Evolutionary conservation across 2,888 invertebrate species (phyloP), one percentile per base, ranked within the genome.

Genomic region (Eupelmus urozonus): DNA sequence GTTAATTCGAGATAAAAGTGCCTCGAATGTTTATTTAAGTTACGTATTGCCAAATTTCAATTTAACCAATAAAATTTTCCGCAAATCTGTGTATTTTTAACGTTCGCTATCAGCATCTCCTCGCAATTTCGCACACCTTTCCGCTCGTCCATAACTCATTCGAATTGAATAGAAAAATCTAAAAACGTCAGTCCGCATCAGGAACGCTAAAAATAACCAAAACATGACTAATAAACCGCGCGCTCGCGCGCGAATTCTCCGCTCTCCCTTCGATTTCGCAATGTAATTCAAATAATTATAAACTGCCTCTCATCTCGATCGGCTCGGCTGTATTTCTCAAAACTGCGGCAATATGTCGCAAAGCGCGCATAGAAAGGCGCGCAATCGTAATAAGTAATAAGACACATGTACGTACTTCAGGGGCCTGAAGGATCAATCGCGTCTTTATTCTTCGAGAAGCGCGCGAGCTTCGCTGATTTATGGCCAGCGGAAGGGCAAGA

Each of bases 401-500:
- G 70, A 40, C 34, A 27, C 51, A 27, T n/a, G 29, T 29, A n/a
- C n/a, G n/a, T n/a, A n/a, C n/a, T n/a, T n/a, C n/a, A n/a, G 25
- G 18, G 16, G 16, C 23, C 1, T 1, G 13, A 16, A 18, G 49
- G 34, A 67, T 42, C 63, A 23, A 63, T 65, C 71, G 70, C 45
- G 34, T 23, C 3, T 49, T 49, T 45, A 45, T 45, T 7, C 45
- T 45, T 13, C 13, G 16, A 7, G 16, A 45, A 13, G 45, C 25
- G 59, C 27, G 40, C 16, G 42, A 72, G 60, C 29, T 49, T 25
- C 72, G 42, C 29, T 78, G 73, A 78, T 78, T 78, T 78, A 78
- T 72, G 45, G 57, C 40, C 65, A 74, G 63, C 78, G 69, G 74
- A 78, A 78, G 78, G 78, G 74, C 78, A 60, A 42, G 55, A 23